Conservation (phyloP, 2,797 vertebrate species). For the Podarcis lilfordi region DNA sequence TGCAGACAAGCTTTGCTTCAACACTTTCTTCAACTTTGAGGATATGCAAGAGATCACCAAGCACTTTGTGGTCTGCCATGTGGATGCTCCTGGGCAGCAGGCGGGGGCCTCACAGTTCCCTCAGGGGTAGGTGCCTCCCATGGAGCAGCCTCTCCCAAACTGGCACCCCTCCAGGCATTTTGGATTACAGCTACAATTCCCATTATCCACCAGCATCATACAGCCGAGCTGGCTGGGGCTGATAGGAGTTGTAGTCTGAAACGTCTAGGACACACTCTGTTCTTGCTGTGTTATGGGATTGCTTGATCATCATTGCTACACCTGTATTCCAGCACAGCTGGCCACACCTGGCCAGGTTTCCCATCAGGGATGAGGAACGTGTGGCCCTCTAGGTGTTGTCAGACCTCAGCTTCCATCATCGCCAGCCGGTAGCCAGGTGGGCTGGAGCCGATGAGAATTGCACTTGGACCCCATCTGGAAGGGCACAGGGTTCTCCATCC, state of each 20-base stretch:
- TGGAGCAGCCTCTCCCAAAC: not conserved
- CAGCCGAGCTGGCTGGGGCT: too few relatives aligned
- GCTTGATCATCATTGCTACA: not conserved
- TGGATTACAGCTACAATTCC: too few relatives aligned
- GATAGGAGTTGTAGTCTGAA: too few relatives aligned
- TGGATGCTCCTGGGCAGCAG: constrained; percentile 95
- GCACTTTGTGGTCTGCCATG: constrained; percentile 95
- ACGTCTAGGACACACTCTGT: too few relatives aligned
- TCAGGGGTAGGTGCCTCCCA: constrained; percentile 77
- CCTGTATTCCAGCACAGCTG: not conserved
- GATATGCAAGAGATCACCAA: constrained; percentile 99
- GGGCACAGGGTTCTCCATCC: not conserved
- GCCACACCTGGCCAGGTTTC: not conserved
- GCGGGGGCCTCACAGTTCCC: constrained; percentile 89
- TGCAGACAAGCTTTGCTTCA: constrained; percentile 97
- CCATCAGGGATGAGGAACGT: too few relatives aligned
- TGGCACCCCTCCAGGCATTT: not conserved
- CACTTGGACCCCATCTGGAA: not conserved
- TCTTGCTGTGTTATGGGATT: not conserved
- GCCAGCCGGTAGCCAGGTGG: not conserved
- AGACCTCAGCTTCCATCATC: not conserved
- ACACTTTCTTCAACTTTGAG: constrained; percentile 92
- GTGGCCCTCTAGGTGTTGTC: not conserved
- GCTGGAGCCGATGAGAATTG: not conserved
- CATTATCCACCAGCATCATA: too few relatives aligned